Conservation (phyloP, 2,888 invertebrate genomes). For the Amiota minor region DNA sequence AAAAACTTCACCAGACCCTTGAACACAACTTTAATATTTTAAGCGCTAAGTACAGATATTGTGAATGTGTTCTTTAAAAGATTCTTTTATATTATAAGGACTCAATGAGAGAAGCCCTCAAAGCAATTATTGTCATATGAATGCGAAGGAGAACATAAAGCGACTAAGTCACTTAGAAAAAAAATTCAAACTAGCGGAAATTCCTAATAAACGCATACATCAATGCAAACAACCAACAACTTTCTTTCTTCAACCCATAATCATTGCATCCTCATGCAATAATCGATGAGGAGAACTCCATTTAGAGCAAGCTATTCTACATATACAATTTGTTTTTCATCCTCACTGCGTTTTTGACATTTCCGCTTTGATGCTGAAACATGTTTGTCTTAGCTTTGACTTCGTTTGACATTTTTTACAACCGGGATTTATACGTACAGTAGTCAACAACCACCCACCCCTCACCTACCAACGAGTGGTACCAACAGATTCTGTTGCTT, state of each 20-base stretch:
- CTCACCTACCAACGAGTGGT: constrained; percentile 7
- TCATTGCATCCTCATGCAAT: no score
- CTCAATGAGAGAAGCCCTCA: no score
- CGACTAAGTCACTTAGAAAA: constrained; percentile 6
- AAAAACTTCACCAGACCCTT: background rate
- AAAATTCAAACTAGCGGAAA: constrained; percentile 53
- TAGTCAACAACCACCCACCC: constrained; percentile 24
- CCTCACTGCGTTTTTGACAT: constrained; percentile 5
- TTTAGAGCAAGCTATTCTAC: background rate
- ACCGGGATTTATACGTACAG: constrained; percentile 33
- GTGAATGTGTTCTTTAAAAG: no score
- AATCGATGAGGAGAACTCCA: no score
- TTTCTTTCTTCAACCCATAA: background rate
- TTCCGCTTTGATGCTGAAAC: constrained; percentile 42
- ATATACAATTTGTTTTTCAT: constrained; percentile 13
- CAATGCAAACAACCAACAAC: constrained; percentile 24
- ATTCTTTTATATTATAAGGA: no score
- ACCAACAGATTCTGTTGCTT: background rate
- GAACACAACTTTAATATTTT: background rate
- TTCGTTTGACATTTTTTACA: constrained; percentile 41
- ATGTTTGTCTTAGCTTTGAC: constrained; percentile 48
- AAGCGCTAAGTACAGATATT: background rate
- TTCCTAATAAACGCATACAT: constrained; percentile 56
- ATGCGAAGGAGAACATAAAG: background rate
- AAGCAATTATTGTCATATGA: no score